phyloP scores from a whole-genome alignment of 2,797 vertebrate genomes.

The Liparis tanakae region DNA sequence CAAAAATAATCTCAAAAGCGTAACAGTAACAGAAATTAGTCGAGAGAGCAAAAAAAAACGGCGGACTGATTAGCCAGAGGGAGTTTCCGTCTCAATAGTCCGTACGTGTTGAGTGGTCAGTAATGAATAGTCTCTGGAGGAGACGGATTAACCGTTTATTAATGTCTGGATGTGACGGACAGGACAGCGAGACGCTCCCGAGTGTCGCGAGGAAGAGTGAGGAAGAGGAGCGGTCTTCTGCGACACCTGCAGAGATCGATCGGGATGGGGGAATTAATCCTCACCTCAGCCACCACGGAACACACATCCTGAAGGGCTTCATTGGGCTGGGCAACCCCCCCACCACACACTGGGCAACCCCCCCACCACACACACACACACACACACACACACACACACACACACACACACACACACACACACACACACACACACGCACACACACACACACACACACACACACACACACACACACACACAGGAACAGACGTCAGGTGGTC shows the following conservation, averaged over 20 bases:
- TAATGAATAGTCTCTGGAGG: slow-evolving; percentile 54
- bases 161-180: slow-evolving; percentile 56
- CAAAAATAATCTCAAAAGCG: not conserved
- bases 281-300: slow-evolving; percentile 41
- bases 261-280: slow-evolving; percentile 48
- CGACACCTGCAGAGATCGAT: slow-evolving; percentile 55
- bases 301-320: slow-evolving; percentile 64
- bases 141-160: slow-evolving; percentile 61
- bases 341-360: not conserved
- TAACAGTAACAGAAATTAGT: not conserved
- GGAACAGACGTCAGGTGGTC: slow-evolving; percentile 53
- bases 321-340: slow-evolving; percentile 47
- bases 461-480: too few species aligned
- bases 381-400: too few species aligned
- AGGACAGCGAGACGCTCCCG: slow-evolving; percentile 39
- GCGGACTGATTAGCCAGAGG: not conserved
- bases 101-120: slow-evolving; percentile 36
- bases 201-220: slow-evolving; percentile 39
- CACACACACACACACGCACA: too few species aligned
- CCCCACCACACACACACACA: too few species aligned
- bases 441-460: too few species aligned
- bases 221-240: slow-evolving; percentile 43
- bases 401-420: too few species aligned
- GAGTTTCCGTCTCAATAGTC: slow-evolving; percentile 31
- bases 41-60: not conserved